These are phyloP conservation scores for Coptodon bakossiorum DNA, from an alignment of 2,113 vertebrate species.

Conservation along the genomic window DNA sequence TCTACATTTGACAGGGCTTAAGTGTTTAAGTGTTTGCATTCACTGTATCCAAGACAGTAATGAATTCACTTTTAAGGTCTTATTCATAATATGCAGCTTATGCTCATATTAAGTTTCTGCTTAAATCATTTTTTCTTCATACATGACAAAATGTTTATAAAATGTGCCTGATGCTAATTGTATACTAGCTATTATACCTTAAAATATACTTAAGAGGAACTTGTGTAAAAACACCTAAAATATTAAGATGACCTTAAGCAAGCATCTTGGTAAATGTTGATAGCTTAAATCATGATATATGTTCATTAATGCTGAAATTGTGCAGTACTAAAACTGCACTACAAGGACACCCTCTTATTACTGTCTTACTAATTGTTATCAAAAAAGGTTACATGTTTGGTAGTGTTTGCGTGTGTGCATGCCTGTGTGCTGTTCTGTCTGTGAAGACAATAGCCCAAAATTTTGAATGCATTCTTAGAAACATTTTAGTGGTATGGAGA, in stretches of 20 bases:
- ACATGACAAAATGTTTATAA: neutral
- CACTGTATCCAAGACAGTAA: neutral
- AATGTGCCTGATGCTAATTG: neutral
- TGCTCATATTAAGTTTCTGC: neutral
- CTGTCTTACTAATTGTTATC: neutral
- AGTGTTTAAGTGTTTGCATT: neutral
- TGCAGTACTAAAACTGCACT: neutral
- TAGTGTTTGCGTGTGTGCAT: neutral
- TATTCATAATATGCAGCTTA: neutral
- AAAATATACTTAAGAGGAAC: neutral
- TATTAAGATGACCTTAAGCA: neutral
- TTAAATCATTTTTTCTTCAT: neutral
- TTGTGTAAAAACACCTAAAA: neutral
- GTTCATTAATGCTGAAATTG: neutral
- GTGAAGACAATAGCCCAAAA: neutral
- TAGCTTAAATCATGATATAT: neutral
- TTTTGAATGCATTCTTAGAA: neutral
- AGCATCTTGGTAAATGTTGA: neutral
- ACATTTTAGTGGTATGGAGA: neutral
- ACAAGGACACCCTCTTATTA: neutral
- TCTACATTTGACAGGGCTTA: constrained; percentile 1
- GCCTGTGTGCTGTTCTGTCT: neutral
- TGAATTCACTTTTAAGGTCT: neutral
- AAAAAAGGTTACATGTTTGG: neutral
- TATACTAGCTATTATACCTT: neutral